Evolutionary conservation across 2,797 vertebrate genomes (phyloP).

Genomic region (Nasua narica): DNA sequence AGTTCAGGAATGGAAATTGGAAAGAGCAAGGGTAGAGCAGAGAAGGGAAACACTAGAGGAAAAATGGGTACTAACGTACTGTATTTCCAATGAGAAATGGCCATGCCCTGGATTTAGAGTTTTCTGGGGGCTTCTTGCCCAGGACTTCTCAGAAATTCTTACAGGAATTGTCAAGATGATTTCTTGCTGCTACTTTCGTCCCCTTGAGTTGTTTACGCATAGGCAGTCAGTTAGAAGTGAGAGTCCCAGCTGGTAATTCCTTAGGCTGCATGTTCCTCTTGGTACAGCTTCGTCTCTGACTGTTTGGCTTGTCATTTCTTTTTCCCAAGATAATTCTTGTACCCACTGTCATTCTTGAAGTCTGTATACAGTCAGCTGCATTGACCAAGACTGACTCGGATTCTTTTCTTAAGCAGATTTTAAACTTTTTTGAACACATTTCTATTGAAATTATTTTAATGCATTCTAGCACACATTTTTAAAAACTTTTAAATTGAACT

Average conservation of each 20-base stretch:
- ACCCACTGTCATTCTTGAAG: neutral
- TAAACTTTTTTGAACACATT: neutral
- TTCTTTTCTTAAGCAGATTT: slow-evolving; percentile 1
- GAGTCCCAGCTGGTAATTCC: neutral
- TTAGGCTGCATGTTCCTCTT: neutral
- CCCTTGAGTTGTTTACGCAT: neutral
- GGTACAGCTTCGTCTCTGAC: neutral
- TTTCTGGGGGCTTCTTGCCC: neutral
- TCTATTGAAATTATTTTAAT: neutral
- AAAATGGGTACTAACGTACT: neutral
- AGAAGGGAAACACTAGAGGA: neutral
- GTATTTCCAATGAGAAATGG: neutral
- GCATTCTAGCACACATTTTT: neutral
- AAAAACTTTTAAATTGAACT: neutral
- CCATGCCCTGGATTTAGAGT: neutral
- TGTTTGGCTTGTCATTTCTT: neutral
- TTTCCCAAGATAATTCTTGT: neutral
- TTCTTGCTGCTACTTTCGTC: neutral
- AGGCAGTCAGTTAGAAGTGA: neutral
- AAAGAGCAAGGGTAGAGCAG: neutral
- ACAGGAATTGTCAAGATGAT: neutral
- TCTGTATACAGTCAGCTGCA: neutral
- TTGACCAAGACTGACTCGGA: neutral
- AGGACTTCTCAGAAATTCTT: neutral
- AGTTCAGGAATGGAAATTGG: neutral